A percentile compares a stretch with the other conserved stretches of the same genome.
Evolutionary conservation across 2,888 invertebrate species (phyloP).

Genomic region (Dryocosmus kuriphilus): DNA sequence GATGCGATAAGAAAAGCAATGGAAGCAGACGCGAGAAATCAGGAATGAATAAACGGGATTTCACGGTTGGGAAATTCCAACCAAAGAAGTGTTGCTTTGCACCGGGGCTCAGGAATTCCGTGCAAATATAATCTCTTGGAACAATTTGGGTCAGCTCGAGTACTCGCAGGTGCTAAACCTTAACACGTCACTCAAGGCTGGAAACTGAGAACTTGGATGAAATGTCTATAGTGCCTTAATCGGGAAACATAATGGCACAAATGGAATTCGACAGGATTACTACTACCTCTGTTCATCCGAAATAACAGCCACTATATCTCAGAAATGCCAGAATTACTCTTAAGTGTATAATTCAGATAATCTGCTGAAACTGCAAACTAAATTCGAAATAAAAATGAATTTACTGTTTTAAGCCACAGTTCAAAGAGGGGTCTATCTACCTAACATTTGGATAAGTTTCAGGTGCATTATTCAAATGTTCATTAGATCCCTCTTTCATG

Average conservation of each 20-base stretch:
- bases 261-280: conserved; percentile 6
- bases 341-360: too few relatives aligned
- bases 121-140: conserved; percentile 33
- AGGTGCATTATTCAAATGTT: too few relatives aligned
- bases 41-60: conserved; percentile 13
- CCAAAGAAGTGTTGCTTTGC: not conserved
- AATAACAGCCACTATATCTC: too few relatives aligned
- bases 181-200: conserved; percentile 51
- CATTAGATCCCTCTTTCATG: too few relatives aligned
- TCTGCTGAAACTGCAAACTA: too few relatives aligned
- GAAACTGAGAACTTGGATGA: conserved; percentile 8
- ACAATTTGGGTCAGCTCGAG: conserved; percentile 56
- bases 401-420: too few relatives aligned
- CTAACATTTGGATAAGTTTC: too few relatives aligned
- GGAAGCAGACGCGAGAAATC: not conserved
- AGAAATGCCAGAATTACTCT: not conserved
- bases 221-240: conserved; percentile 9
- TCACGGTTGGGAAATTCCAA: conserved; percentile 7
- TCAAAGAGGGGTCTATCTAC: too few relatives aligned
- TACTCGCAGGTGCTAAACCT: conserved; percentile 56
- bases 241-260: conserved; percentile 15
- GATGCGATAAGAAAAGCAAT: too few relatives aligned
- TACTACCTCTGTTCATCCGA: not conserved
- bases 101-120: conserved; percentile 13
- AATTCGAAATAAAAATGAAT: too few relatives aligned